phyloP scores from a whole-genome alignment of 2,888 invertebrate species.

The Apamea monoglypha region DNA sequence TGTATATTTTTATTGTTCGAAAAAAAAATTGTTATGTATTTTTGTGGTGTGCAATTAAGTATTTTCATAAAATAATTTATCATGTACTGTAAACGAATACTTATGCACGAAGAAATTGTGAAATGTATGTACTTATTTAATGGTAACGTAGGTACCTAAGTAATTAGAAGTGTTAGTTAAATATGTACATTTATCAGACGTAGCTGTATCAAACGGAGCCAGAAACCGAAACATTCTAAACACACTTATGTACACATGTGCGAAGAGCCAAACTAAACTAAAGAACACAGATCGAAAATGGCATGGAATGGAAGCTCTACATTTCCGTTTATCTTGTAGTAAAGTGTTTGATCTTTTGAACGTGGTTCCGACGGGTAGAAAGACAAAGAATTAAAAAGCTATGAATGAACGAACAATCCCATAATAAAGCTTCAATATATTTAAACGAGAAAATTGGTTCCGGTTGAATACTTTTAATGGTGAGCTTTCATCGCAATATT shows the following conservation, averaged over 20 bases:
- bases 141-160: not conserved
- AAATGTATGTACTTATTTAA: not conserved
- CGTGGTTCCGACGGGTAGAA: too few relatives aligned
- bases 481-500: not conserved
- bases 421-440: not conserved
- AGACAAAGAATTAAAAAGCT: too few relatives aligned
- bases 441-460: not conserved
- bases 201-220: slow-evolving; percentile 56
- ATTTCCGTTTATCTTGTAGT: not conserved
- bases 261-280: slow-evolving; percentile 59
- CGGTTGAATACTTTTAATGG: not conserved
- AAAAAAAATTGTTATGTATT: too few relatives aligned
- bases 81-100: not conserved
- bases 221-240: slow-evolving; percentile 65
- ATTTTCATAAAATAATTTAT: not conserved
- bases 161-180: slow-evolving; percentile 7
- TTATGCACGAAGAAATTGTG: not conserved
- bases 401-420: not conserved
- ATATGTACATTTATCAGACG: slow-evolving; percentile 2
- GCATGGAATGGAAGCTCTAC: not conserved
- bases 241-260: slow-evolving; percentile 56
- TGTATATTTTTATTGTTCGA: too few relatives aligned
- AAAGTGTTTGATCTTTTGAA: not conserved
- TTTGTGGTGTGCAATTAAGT: too few relatives aligned
- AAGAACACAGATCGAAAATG: slow-evolving; percentile 36